phyloP scores from a whole-genome alignment of 2,888 invertebrate genomes.

The Caenorhabditis drosophilae region DNA sequence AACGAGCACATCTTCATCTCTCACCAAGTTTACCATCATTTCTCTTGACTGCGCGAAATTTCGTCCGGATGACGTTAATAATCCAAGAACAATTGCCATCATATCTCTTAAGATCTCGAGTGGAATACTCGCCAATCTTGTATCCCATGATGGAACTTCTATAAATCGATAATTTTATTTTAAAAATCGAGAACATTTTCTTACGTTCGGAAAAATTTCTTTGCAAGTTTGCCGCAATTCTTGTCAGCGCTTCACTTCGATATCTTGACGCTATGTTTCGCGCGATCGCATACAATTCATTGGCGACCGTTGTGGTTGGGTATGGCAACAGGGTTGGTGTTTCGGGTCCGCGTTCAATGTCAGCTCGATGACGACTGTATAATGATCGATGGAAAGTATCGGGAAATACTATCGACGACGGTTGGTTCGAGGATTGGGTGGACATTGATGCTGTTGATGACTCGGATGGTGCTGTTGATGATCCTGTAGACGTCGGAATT shows the following conservation, averaged over 20 bases:
- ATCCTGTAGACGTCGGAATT: slow-evolving; percentile 8
- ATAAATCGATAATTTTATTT: neutral
- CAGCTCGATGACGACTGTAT: neutral
- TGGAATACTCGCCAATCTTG: slow-evolving; percentile 15
- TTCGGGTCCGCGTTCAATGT: slow-evolving; percentile 8
- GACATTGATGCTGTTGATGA: slow-evolving; percentile 5
- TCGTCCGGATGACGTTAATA: slow-evolving; percentile 13
- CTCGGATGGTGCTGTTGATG: neutral
- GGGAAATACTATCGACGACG: too few species aligned
- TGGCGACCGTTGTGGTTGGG: slow-evolving; percentile 12
- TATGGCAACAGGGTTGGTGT: slow-evolving; percentile 13
- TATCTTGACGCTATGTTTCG: slow-evolving; percentile 20
- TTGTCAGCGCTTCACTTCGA: slow-evolving; percentile 15
- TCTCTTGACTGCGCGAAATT: slow-evolving; percentile 12
- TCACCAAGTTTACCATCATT: slow-evolving; percentile 24
- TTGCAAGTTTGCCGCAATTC: slow-evolving; percentile 18
- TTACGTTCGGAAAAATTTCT: slow-evolving; percentile 6
- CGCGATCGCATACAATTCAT: slow-evolving; percentile 23
- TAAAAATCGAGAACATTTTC: neutral
- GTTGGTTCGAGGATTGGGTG: slow-evolving; percentile 5
- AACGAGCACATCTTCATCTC: slow-evolving; percentile 19
- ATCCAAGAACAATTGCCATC: slow-evolving; percentile 13
- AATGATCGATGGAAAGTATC: too few species aligned
- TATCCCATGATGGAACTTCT: slow-evolving; percentile 23
- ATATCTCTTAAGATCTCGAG: slow-evolving; percentile 14